These are phyloP conservation scores for Machaerirhynchus nigripectus DNA, from an alignment of 2,113 vertebrate species.

Conservation along the genomic window DNA sequence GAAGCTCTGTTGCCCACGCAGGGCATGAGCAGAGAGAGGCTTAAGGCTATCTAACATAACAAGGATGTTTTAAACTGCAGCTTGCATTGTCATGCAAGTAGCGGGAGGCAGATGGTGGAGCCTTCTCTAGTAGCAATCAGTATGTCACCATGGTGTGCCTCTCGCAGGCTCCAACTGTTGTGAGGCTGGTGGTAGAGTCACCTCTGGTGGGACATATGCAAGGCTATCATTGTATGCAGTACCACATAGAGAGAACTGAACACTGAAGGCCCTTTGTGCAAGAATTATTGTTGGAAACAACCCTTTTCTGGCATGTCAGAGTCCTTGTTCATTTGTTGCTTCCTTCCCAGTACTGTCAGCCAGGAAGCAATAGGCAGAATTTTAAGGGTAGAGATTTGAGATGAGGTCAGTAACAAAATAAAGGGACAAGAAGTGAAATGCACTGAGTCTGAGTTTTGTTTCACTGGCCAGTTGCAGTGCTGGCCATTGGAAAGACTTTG, in stretches of 20 bases:
- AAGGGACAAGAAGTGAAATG: not conserved
- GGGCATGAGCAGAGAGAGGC: not conserved
- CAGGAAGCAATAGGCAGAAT: not conserved
- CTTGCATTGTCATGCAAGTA: not conserved
- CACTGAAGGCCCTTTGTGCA: not conserved
- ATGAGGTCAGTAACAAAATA: not conserved
- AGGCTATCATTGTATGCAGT: not conserved
- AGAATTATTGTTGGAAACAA: not conserved
- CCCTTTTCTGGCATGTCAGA: not conserved
- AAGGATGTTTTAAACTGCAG: not conserved
- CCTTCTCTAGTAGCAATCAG: not conserved
- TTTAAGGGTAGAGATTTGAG: not conserved
- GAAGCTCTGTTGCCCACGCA: not conserved
- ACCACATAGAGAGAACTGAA: not conserved
- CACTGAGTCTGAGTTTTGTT: not conserved
- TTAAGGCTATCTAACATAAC: not conserved
- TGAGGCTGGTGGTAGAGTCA: slow-evolving; percentile 3
- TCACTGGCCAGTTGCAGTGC: not conserved
- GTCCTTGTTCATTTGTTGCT: slow-evolving; percentile 25
- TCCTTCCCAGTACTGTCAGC: not conserved
- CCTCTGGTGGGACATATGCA: slow-evolving; percentile 20
- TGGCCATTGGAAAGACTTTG: not conserved
- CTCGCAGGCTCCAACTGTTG: slow-evolving; percentile 34
- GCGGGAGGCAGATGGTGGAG: slow-evolving; percentile 22
- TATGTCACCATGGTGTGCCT: not conserved